These are phyloP conservation scores for Leptosomus discolor DNA, from an alignment of 2,113 vertebrate species.

Conservation along the genomic window DNA sequence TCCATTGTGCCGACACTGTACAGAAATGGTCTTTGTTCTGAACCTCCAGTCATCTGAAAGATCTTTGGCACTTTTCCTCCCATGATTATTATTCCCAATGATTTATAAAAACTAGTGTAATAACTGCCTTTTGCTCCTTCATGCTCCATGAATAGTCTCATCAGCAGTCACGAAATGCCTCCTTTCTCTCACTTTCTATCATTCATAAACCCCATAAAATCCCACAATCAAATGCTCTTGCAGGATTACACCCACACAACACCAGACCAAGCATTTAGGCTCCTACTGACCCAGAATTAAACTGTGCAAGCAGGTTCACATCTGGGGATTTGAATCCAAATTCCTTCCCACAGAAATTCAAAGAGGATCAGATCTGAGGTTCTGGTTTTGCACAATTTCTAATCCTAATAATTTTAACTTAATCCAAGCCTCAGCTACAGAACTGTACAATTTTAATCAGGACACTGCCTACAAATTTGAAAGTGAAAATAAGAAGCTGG, in stretches of 20 bases:
- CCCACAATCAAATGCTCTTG: not conserved
- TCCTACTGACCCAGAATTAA: conserved; percentile 43
- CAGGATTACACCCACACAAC: conserved; percentile 23
- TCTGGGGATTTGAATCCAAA: conserved; percentile 38
- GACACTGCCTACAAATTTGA: not conserved
- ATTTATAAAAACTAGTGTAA: not conserved
- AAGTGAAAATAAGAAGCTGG: conserved; percentile 10
- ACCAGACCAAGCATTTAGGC: not conserved
- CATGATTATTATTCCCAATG: not conserved
- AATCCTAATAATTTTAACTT: conserved; percentile 32
- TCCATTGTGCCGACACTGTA: not conserved
- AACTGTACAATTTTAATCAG: conserved; percentile 1
- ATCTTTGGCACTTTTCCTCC: not conserved
- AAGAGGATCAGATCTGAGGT: conserved; percentile 11
- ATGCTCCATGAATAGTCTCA: not conserved
- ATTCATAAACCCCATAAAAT: conserved; percentile 30
- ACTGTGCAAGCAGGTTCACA: not conserved
- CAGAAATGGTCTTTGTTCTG: not conserved
- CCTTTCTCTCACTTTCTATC: not conserved
- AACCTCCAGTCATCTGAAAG: not conserved
- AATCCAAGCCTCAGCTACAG: not conserved
- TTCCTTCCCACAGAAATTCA: not conserved
- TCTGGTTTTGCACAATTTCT: conserved; percentile 5
- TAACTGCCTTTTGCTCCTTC: not conserved
- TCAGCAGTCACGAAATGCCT: not conserved